A percentile compares a stretch with the other conserved stretches of the same genome.
phyloP scores from a whole-genome alignment of 1,140 invertebrate genomes.

The Aleiodes sp. region DNA sequence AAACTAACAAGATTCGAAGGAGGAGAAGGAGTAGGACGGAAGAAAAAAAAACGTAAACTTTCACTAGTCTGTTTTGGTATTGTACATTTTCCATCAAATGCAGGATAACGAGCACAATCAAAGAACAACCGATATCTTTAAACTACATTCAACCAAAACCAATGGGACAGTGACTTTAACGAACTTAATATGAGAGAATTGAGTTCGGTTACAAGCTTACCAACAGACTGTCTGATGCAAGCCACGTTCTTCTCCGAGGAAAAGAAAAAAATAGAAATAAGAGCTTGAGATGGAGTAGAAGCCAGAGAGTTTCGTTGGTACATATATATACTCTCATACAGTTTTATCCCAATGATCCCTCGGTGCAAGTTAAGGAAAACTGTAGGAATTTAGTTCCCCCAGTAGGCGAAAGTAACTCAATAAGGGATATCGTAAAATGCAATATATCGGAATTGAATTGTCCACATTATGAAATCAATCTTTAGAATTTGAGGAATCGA shows the following conservation, averaged over 20 bases:
- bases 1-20: not conserved
- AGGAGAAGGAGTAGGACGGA: too few relatives aligned
- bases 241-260: not conserved
- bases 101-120: not conserved
- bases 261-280: not conserved
- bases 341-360: conserved; percentile 14
- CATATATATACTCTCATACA: not conserved
- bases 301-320: not conserved
- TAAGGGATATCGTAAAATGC: not conserved
- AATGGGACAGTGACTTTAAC: conserved; percentile 25
- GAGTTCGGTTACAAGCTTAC: not conserved
- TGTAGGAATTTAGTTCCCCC: not conserved
- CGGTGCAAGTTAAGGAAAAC: not conserved
- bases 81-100: not conserved
- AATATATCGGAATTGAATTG: not conserved
- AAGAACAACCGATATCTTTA: not conserved
- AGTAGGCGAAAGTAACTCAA: not conserved
- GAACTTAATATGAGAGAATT: conserved; percentile 30
- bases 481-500: too few relatives aligned
- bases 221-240: not conserved
- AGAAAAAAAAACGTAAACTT: too few relatives aligned
- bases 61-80: too few relatives aligned
- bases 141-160: not conserved
- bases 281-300: not conserved
- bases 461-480: too few relatives aligned